These are phyloP conservation scores for Sinohyriopsis cumingii DNA, from an alignment of 2,888 invertebrate genomes.

Conservation along the genomic window DNA sequence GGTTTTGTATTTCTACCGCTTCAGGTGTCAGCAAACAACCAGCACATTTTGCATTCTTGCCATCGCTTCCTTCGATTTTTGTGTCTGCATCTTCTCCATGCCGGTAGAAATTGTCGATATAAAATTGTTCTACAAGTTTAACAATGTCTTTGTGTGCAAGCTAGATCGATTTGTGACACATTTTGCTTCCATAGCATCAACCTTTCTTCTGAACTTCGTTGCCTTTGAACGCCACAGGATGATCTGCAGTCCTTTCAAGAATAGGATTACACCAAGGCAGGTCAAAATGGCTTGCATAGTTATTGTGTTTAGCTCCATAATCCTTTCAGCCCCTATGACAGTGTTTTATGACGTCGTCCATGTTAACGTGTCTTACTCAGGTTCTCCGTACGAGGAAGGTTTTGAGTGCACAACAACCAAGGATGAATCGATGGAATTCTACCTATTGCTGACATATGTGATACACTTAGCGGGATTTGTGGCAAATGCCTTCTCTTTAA, in stretches of 20 bases:
- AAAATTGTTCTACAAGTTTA: conserved; percentile 23
- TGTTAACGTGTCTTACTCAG: no score
- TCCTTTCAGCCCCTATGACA: no score
- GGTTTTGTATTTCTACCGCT: conserved; percentile 27
- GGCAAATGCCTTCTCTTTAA: no score
- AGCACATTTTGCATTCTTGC: conserved; percentile 30
- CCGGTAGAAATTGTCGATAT: conserved; percentile 36
- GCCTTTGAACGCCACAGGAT: conserved; percentile 36
- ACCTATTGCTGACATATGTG: no score
- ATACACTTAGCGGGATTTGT: no score
- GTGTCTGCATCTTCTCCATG: conserved; percentile 23
- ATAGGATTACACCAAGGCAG: conserved; percentile 23
- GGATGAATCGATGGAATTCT: no score
- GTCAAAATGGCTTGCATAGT: conserved; percentile 10
- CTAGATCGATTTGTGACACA: conserved; percentile 17
- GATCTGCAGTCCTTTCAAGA: conserved; percentile 34
- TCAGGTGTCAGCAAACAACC: conserved; percentile 26
- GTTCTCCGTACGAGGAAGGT: no score
- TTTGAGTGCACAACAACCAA: no score
- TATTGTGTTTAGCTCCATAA: no score
- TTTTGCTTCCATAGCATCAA: conserved; percentile 21
- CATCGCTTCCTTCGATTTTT: conserved; percentile 27
- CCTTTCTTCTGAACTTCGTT: conserved; percentile 27
- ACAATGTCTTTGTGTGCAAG: conserved; percentile 17
- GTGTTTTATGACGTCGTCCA: no score